Evolutionary conservation across 2,797 vertebrate genomes (phyloP), one percentile per base, ranked within the genome.

Genomic region (Channa striata): DNA sequence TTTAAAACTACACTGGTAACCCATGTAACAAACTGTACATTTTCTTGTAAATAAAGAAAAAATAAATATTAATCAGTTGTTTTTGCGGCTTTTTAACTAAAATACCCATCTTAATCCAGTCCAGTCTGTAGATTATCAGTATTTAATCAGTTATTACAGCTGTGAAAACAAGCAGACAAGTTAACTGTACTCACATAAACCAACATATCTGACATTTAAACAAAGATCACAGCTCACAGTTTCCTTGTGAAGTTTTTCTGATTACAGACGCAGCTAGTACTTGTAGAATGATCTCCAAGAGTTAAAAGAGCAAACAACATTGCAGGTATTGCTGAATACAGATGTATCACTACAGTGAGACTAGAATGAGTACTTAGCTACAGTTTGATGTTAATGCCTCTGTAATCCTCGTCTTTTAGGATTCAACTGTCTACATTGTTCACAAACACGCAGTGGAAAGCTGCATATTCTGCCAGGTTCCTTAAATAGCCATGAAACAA

Each of bases 1-100:
- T 87, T 91, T 83, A 90, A 88, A 94, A 95, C 68, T 96, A 94
- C 95, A 97, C 94, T 96, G 95, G 96, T 97, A 97, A 96, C 95
- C 96, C 95, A 95, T 97, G 96, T 98, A 98, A 98, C 95, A 95
- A 96, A 96, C 90, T 98, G 96, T 97, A 97, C 96, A 97, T 97
- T 98, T 95, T 96, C 93, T 94, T 99, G 98, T 99, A 99, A 98
- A 99, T 99, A 97, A 96, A n/a, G n/a, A n/a, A n/a, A n/a, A n/a
- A 95, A 87, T 86, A 83, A 88, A 91, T 94, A 92, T 90, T 89
- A 82, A 86, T 72, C 53, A 81, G 1, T 51, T 43, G 48, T 66
- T 30, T 69, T 36, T 59, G 17, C 58, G 39, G 12, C 6, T 23
- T 37, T 17, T 73, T 20, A 37, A 43, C 36, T 57, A 69, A 84